Conservation (phyloP, 2,888 invertebrate species). For the Erebia aethiops region DNA sequence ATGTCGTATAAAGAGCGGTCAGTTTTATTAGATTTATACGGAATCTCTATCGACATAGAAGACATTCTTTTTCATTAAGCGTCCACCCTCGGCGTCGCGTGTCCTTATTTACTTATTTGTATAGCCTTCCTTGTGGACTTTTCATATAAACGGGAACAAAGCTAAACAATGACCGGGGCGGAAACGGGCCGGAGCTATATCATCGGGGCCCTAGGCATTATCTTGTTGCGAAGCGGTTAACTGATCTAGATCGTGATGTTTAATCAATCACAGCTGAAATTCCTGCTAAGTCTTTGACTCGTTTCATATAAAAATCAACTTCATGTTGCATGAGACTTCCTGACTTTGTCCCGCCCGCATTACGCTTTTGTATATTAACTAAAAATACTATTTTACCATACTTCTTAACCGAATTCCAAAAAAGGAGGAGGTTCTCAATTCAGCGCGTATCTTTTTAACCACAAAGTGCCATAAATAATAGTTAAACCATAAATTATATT, state of each 20-base stretch:
- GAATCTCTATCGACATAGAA: constrained; percentile 42
- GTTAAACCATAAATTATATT: not conserved
- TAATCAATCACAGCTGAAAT: no score
- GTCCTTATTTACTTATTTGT: constrained; percentile 40
- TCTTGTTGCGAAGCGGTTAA: not conserved
- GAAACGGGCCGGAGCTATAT: not conserved
- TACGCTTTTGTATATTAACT: no score
- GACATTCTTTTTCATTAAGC: constrained; percentile 46
- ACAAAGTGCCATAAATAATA: no score
- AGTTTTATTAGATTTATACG: constrained; percentile 41
- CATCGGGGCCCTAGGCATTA: not conserved
- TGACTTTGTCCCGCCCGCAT: not conserved
- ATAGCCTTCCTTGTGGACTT: constrained; percentile 28
- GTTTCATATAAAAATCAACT: no score
- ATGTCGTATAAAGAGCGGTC: constrained; percentile 36
- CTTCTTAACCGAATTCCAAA: no score
- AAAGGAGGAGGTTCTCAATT: no score
- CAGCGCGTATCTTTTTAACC: not conserved
- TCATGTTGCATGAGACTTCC: not conserved
- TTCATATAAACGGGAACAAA: constrained; percentile 21
- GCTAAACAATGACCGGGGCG: not conserved
- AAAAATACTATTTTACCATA: no score
- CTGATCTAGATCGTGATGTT: no score
- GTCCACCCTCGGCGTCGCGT: constrained; percentile 40
- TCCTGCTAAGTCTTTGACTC: no score